Percentiles rank a stretch among this genome's conserved stretches.
Evolutionary conservation across 2,113 vertebrate species (phyloP).

Genomic region (Trichechus manatus): DNA sequence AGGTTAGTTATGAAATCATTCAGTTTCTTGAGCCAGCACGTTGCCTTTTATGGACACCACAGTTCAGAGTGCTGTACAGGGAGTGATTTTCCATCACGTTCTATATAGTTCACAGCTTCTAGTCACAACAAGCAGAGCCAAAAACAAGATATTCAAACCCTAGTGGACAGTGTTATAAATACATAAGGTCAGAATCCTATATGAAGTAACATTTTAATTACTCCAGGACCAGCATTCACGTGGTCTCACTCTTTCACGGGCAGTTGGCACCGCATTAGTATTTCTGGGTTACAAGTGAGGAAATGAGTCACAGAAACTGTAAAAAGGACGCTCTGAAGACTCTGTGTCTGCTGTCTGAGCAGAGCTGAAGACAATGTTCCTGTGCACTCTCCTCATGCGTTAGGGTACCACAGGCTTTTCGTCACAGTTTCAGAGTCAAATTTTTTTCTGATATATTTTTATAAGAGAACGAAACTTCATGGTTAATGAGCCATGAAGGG

Average conservation of each 20-base stretch:
- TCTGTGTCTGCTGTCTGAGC: background rate
- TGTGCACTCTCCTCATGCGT: background rate
- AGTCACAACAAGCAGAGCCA: conserved; percentile 44
- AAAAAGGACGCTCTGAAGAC: background rate
- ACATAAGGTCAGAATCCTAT: background rate
- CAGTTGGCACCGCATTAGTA: background rate
- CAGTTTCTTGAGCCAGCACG: background rate
- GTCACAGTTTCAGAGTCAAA: background rate
- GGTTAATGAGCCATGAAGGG: background rate
- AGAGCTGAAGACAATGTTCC: background rate
- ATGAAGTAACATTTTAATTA: background rate
- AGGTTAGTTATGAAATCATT: conserved; percentile 70
- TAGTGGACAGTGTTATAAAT: conserved; percentile 32
- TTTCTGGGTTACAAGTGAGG: conserved; percentile 53
- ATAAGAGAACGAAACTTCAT: background rate
- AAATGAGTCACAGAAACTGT: conserved; percentile 71
- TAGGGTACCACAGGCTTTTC: background rate
- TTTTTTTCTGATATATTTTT: background rate
- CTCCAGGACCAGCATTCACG: background rate
- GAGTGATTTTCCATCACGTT: conserved; percentile 58
- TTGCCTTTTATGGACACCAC: conserved; percentile 63
- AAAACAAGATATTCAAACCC: conserved; percentile 30
- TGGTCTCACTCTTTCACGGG: background rate
- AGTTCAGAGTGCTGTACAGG: background rate
- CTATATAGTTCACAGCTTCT: conserved; percentile 59